Base-by-base conservation (phyloP, 2,888 invertebrate species). In the Microplitis deprimator region DNA sequence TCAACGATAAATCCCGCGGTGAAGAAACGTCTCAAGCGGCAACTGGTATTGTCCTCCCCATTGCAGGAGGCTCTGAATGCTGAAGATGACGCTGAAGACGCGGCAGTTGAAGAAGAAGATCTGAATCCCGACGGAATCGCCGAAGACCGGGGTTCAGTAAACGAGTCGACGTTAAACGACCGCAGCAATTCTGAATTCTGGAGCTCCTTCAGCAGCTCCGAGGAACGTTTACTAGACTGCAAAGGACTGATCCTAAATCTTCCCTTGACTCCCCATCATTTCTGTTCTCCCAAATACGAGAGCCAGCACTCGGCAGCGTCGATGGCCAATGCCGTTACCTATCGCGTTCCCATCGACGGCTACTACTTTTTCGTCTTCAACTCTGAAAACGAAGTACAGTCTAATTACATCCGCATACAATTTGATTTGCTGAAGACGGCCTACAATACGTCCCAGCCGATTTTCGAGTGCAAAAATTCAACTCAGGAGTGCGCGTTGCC, bases 291-390 rank as follows among this genome's bases (percentile, higher is more conserved):
- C 0, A 89, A 90, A 61, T 87, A 89, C 0, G 91, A 92, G 67
- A 79, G 73, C 3, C 81, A 85, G 7, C 91, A 92, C 0, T 88
- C 90, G 17, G 86, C 89, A 0, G 93, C 93, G 5, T 92, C 93
- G 76, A 84, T 91, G 62, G 90, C 91, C 5, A 94, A 95, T 83
- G 93, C 93, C 0, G 90, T 95, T 0, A 94, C 94, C 0, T 94
- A 95, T 85, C 93, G 92, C 83, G 94, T 95, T 0, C 94, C 95
- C 70, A 91, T 92, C 0, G 94, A 95, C 83, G 95, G 95, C 6
- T 95, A 95, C 88, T 96, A 96, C 85, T 96, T 95, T 90, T 95
- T 95, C 90, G 94, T 96, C 0, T 96, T 95, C 90, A 95, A 94
- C 87, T 95, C 95, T 6, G 95, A 95, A 87, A 95, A 96, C 86